These are phyloP conservation scores for Norana najaformis DNA, from an alignment of 2,888 invertebrate genomes.

Conservation along the genomic window DNA sequence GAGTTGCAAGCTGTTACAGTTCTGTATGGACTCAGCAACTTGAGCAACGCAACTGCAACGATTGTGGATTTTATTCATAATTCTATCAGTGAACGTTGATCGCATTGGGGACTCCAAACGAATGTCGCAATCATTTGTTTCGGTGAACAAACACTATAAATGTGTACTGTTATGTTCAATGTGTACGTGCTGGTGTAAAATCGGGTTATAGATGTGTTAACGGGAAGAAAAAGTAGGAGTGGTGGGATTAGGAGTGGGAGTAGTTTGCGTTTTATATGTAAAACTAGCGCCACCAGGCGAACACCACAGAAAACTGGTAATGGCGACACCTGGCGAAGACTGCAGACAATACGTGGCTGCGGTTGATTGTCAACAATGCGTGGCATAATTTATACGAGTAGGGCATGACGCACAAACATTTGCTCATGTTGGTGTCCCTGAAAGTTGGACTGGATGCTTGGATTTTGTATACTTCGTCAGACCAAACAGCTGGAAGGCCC, in stretches of 20 bases:
- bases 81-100: background rate
- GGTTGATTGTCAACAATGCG: background rate
- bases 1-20: background rate
- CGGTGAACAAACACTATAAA: background rate
- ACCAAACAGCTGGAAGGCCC: no score
- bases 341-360: background rate
- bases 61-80: background rate
- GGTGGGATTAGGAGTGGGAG: no score
- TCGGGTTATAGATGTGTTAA: background rate
- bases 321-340: background rate
- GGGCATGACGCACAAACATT: no score
- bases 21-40: background rate
- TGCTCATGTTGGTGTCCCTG: no score
- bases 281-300: background rate
- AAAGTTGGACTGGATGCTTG: no score
- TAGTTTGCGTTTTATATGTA: background rate
- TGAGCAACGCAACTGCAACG: background rate
- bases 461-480: background rate
- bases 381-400: no score
- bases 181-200: background rate
- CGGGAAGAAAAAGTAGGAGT: background rate
- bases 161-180: background rate
- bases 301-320: background rate
- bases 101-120: background rate
- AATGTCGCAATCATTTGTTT: background rate